Evolutionary conservation across 2,797 vertebrate species (phyloP), one percentile per base, ranked within the genome.

Genomic region (Botia kubotai): DNA sequence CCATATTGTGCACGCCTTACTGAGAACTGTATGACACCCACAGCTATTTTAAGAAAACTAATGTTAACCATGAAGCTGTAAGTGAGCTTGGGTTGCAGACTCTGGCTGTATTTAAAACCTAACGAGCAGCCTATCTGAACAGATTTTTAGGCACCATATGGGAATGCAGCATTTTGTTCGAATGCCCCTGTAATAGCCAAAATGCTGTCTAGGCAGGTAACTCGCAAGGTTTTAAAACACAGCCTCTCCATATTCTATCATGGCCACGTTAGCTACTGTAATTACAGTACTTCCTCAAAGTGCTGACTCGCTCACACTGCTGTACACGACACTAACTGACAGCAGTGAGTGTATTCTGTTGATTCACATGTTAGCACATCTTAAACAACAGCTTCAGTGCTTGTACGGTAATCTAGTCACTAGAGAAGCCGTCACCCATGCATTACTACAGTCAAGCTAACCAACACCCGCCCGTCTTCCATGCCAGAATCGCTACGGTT

Each of bases 231-330:
- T 62, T 72, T 43, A 3, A 26, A 55, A 65, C 69, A 66, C 19
- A 66, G 16, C 33, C 48, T 29, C 8, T 62, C 8, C 12, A 62
- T 39, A 11, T 26, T 16, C n/a, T 52, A 2, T 33, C n/a, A 17
- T 62, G 23, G 58, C 8, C 52, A 39, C 26, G 10, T 13, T 10
- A n/a, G 77, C 77, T 55, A 72, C 58, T 48, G 19, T 43, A 43
- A 43, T 8, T 43, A 43, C 39, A 43, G 39, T 43, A 74, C 62
- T 80, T 80, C 78, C 71, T 74, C 12, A 74, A 74, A 67, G 21
- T 66, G 14, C 46, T 48, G 70, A 73, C 23, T 80, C 23, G 62
- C 50, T 13, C 52, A n/a, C 16, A 33, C 21, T 74, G 67, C 78
- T 12, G 3, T 72, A 66, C 19, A 67, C 2, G 21, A 13, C 78